Evolutionary conservation across 2,113 vertebrate genomes (phyloP).

Genomic region (Gymnobelideus leadbeateri): DNA sequence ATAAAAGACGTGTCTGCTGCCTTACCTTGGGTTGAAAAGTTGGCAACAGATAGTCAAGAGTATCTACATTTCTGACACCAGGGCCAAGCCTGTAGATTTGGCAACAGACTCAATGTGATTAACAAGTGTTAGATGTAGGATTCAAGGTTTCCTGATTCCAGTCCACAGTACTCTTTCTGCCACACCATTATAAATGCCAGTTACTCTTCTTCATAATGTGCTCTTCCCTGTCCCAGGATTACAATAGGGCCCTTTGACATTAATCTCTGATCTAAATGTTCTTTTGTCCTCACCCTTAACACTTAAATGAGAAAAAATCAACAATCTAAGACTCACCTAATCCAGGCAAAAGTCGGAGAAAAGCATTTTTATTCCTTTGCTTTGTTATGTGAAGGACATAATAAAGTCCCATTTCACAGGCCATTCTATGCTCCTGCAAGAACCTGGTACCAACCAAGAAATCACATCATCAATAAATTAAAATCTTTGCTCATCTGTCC

Average conservation of each 20-base stretch:
- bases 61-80: neutral
- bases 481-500: neutral
- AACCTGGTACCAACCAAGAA: slow-evolving; percentile 84
- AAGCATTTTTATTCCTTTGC: slow-evolving; percentile 95
- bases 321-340: slow-evolving; percentile 86
- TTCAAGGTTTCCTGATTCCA: neutral
- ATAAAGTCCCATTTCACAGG: slow-evolving; percentile 97
- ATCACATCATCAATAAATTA: neutral
- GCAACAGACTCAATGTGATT: neutral
- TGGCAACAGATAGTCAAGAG: neutral
- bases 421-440: slow-evolving; percentile 95
- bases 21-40: neutral
- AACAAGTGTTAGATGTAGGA: neutral
- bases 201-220: neutral
- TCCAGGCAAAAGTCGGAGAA: slow-evolving; percentile 93
- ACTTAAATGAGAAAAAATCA: neutral
- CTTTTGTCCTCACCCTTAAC: neutral
- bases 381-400: slow-evolving; percentile 96
- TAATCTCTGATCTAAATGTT: neutral
- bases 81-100: neutral
- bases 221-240: neutral
- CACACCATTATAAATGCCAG: neutral
- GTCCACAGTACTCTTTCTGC: neutral
- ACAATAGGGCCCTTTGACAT: neutral
- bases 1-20: neutral